A percentile compares a stretch with the other conserved stretches of the same genome.
Evolutionary conservation across 2,888 invertebrate species (phyloP).

Genomic region (Campoplex nolae): DNA sequence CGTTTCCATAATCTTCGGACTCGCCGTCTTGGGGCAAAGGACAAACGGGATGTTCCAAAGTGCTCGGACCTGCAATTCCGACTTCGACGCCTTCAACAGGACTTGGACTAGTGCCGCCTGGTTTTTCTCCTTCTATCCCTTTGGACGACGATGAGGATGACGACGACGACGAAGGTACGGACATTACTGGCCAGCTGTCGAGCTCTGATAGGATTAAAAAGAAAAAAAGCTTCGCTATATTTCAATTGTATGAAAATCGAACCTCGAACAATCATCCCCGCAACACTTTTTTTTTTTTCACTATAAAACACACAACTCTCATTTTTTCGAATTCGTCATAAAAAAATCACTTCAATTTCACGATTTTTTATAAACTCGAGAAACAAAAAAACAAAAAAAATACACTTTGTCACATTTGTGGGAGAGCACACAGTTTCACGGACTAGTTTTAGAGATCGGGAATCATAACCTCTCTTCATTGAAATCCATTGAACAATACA

Average conservation of each 20-base stretch:
- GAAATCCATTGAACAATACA: not conserved
- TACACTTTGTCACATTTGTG: constrained; percentile 9
- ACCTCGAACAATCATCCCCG: not conserved
- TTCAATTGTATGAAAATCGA: not conserved
- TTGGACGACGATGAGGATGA: constrained; percentile 75
- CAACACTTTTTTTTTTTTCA: constrained; percentile 11
- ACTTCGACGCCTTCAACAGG: constrained; percentile 81
- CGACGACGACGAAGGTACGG: constrained; percentile 80
- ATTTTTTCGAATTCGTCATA: not conserved
- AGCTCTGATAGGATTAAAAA: constrained; percentile 33
- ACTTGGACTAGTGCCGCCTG: constrained; percentile 82
- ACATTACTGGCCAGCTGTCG: constrained; percentile 78
- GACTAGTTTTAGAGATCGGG: not conserved
- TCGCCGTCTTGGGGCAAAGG: constrained; percentile 76
- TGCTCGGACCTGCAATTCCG: constrained; percentile 81
- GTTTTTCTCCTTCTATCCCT: constrained; percentile 79
- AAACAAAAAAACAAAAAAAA: not conserved
- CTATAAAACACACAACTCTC: not conserved
- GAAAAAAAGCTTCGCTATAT: not conserved
- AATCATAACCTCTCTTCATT: not conserved
- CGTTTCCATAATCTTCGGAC: constrained; percentile 80
- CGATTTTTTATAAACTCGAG: not conserved
- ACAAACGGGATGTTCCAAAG: constrained; percentile 76
- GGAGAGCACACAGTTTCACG: not conserved
- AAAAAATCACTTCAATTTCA: not conserved